Evolutionary conservation across 2,113 vertebrate species (phyloP).

Genomic region (Miniopterus natalensis): DNA sequence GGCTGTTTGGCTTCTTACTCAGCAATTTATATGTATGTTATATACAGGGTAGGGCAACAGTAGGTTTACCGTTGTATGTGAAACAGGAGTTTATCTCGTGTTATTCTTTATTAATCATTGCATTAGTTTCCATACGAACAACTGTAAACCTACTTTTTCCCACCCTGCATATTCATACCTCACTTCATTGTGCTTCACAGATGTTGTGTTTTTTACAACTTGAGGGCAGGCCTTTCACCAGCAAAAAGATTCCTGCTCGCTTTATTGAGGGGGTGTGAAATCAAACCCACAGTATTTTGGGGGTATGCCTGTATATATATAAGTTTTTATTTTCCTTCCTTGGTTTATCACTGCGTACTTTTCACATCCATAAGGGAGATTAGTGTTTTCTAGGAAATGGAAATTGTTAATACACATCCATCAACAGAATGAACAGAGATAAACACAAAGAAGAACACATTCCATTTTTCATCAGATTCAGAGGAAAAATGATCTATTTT

Average conservation of each 20-base stretch:
- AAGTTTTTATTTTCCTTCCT: slow-evolving; percentile 70
- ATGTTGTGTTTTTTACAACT: background rate
- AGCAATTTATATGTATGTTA: slow-evolving; percentile 55
- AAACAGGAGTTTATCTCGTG: background rate
- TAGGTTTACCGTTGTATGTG: background rate
- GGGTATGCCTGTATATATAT: background rate
- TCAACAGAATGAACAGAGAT: slow-evolving; percentile 86
- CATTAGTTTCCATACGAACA: background rate
- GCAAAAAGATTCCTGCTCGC: background rate
- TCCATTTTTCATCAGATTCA: slow-evolving; percentile 86
- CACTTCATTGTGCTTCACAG: background rate
- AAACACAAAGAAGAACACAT: slow-evolving; percentile 83
- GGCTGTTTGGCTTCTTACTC: slow-evolving; percentile 89
- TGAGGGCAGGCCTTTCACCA: background rate
- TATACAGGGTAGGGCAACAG: background rate
- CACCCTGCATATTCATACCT: background rate
- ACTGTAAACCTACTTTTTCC: background rate
- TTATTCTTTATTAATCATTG: background rate
- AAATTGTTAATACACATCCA: slow-evolving; percentile 89
- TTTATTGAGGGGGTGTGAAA: background rate
- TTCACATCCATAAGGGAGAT: slow-evolving; percentile 88
- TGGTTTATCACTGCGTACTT: slow-evolving; percentile 88
- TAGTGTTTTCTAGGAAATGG: slow-evolving; percentile 89
- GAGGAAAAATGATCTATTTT: slow-evolving; percentile 85
- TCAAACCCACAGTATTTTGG: background rate